Evolutionary conservation across 2,797 vertebrate species (phyloP).

Genomic region (Sebastes diaconus): DNA sequence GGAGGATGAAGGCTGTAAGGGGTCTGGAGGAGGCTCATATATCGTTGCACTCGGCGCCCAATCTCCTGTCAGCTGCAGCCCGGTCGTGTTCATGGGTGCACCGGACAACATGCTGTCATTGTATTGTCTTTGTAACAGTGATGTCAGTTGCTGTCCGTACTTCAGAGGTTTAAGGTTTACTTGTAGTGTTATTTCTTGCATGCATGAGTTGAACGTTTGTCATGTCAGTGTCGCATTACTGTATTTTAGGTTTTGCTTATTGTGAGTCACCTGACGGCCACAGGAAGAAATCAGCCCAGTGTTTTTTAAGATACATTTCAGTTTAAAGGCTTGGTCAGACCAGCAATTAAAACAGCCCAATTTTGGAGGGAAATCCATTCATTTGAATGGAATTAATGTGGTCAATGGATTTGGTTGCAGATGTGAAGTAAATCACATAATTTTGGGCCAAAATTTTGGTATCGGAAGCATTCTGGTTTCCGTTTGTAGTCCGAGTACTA

Average conservation of each 20-base stretch:
- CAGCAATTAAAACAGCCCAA: background rate
- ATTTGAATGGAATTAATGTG: no score
- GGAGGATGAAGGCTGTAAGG: conserved; percentile 45
- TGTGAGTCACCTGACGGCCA: background rate
- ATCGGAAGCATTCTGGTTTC: no score
- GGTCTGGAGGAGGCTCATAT: conserved; percentile 49
- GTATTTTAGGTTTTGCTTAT: background rate
- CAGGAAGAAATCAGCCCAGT: background rate
- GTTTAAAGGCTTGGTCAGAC: background rate
- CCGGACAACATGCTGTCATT: background rate
- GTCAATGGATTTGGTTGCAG: no score
- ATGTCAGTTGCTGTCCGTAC: background rate
- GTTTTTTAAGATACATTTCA: background rate
- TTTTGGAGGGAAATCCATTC: no score
- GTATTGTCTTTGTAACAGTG: background rate
- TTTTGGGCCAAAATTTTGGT: no score
- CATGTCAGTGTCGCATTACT: background rate
- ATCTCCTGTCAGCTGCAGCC: conserved; percentile 13
- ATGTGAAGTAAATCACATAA: no score
- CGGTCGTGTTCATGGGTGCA: background rate
- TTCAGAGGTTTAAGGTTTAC: background rate
- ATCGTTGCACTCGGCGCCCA: conserved; percentile 29
- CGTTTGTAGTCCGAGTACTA: no score
- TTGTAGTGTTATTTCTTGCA: background rate
- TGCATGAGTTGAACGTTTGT: background rate